Conservation (phyloP, 2,113 vertebrate species). For the Coreoperca whiteheadi region DNA sequence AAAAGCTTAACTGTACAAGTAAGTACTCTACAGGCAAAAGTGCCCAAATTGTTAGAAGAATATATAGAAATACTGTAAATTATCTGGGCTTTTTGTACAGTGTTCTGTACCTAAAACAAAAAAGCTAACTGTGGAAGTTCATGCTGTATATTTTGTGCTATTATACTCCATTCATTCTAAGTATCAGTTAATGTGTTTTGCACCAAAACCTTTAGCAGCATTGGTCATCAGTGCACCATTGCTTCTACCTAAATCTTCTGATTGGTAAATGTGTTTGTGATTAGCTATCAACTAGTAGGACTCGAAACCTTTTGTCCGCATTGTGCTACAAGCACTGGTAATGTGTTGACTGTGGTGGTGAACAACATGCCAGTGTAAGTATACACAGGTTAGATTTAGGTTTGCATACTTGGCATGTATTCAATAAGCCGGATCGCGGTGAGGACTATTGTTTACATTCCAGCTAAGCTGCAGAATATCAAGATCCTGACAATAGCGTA, state of each 20-base stretch:
- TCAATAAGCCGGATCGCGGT: slow-evolving; percentile 5
- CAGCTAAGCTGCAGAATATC: slow-evolving; percentile 31
- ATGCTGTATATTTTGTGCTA: neutral
- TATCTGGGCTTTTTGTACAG: neutral
- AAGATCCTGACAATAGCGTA: slow-evolving; percentile 3
- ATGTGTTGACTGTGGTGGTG: neutral
- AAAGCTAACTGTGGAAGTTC: neutral
- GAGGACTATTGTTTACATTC: slow-evolving; percentile 29
- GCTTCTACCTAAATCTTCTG: neutral
- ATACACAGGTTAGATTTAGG: neutral
- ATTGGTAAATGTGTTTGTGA: neutral
- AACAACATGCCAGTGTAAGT: neutral
- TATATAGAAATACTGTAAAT: neutral
- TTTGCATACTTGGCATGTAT: neutral
- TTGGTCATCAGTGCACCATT: neutral
- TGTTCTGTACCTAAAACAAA: neutral
- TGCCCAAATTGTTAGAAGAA: neutral
- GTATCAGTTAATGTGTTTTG: neutral
- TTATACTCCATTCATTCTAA: neutral
- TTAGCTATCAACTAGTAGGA: neutral
- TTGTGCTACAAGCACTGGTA: neutral
- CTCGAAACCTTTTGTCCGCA: neutral
- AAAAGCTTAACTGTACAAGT: neutral
- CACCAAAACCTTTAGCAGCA: neutral
- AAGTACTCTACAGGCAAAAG: neutral